Base-by-base conservation (phyloP, 2,113 vertebrate genomes). In the Nanorana parkeri region DNA sequence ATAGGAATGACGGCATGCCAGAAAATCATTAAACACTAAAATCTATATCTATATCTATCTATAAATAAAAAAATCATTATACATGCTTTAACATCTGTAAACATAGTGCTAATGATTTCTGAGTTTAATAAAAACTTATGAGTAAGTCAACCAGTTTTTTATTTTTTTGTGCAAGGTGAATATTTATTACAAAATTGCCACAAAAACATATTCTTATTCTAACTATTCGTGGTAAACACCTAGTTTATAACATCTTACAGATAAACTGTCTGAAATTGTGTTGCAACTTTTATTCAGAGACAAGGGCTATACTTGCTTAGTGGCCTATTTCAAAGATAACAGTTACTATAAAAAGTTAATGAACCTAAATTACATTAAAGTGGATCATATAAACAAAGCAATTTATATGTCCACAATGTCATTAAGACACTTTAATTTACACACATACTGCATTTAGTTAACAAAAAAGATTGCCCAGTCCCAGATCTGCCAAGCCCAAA, bases 321-420 rank as follows among this genome's bases (percentile, higher is more conserved):
- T 74, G 58, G 16, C 32, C 74, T 64, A 23, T 24, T 60, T 76
- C 32, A 36, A 36, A 61, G 29, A 61, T 23, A 41, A 61, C 11
- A 76, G 4, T 61, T 6, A 16, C 3, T 24, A 76, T 76, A 47
- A 63, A 47, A 63, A 23, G 15, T 32, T 10, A 24, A 24, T 77
- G 24, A 64, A 51, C 6, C 64, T 4, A 20, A 77, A 65, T 52
- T 23, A 51, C 21, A 61, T 76, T 77, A 20, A 63, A 51, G 17
- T 77, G 23, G 84, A 54, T 77, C 16, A 4, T 63, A 84, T 77
- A 20, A 84, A 52, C 80, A n/a, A 56, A 68, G 41, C 52, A 65
- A 86, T 77, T 61, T 84, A 41, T 73, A 61, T 75, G 71, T 81
- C 68, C 17, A 47, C 83, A 61, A 69, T 84, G 79, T 21, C 71